Conservation (phyloP, 2,888 invertebrate genomes). For the Drosophila barbarae region DNA sequence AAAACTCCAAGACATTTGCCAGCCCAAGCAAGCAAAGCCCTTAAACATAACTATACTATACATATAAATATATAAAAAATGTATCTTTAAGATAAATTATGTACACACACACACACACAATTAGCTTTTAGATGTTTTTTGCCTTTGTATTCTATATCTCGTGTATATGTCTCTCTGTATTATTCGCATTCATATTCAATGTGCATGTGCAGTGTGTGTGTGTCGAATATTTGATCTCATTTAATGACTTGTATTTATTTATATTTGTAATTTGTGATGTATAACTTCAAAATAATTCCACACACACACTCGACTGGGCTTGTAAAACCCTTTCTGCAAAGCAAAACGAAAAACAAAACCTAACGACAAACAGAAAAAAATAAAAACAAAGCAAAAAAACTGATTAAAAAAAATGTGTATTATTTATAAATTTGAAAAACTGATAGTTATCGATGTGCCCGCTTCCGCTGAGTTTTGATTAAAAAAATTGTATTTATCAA, state of each 20-base stretch:
- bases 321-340: slow-evolving; percentile 48
- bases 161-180: slow-evolving; percentile 5
- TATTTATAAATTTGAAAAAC: no score
- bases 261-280: slow-evolving; percentile 55
- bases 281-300: slow-evolving; percentile 30
- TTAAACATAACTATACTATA: background rate
- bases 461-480: background rate
- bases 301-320: slow-evolving; percentile 17
- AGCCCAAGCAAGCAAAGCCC: slow-evolving; percentile 4
- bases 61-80: slow-evolving; percentile 4
- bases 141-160: slow-evolving; percentile 15
- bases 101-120: slow-evolving; percentile 19
- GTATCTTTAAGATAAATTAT: slow-evolving; percentile 42
- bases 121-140: slow-evolving; percentile 26
- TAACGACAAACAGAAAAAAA: slow-evolving; percentile 12
- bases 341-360: slow-evolving; percentile 13
- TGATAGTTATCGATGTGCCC: no score
- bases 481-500: background rate
- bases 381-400: background rate
- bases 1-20: slow-evolving; percentile 36
- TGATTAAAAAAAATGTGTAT: background rate
- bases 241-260: slow-evolving; percentile 53
- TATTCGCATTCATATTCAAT: slow-evolving; percentile 32
- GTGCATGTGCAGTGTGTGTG: slow-evolving; percentile 13
- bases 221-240: slow-evolving; percentile 61